Percentiles rank a stretch among this genome's conserved stretches.
Conservation (phyloP, 2,113 vertebrate genomes). For the Perccottus glenii region DNA sequence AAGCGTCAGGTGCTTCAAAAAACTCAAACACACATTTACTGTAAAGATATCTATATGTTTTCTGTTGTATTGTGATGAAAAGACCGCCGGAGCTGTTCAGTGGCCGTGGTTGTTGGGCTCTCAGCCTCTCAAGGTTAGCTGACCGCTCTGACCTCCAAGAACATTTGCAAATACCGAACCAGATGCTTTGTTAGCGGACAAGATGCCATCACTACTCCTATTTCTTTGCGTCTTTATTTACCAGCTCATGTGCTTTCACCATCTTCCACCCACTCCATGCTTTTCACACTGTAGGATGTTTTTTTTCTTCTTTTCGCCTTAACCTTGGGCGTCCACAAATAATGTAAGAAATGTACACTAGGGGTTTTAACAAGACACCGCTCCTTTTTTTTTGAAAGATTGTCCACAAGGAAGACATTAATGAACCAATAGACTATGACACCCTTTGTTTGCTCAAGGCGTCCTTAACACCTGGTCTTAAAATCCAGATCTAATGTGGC, state of each 20-base stretch:
- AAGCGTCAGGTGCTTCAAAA: slow-evolving; percentile 22
- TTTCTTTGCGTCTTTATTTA: slow-evolving; percentile 5
- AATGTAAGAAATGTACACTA: background rate
- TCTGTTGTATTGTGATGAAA: background rate
- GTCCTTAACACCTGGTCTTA: no score
- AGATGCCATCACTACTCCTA: slow-evolving; percentile 6
- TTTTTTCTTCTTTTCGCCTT: slow-evolving; percentile 5
- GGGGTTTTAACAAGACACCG: slow-evolving; percentile 4
- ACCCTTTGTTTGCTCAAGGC: no score
- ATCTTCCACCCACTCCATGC: slow-evolving; percentile 41
- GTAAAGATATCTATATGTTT: background rate
- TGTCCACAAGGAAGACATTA: no score
- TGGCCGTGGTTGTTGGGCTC: background rate
- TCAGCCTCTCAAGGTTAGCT: slow-evolving; percentile 28
- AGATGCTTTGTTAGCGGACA: slow-evolving; percentile 29
- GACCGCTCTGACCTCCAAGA: slow-evolving; percentile 33
- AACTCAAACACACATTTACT: slow-evolving; percentile 6
- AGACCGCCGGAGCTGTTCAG: no score
- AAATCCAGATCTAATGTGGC: no score
- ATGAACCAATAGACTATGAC: no score
- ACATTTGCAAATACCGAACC: slow-evolving; percentile 19
- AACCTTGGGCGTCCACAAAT: slow-evolving; percentile 21
- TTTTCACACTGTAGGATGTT: slow-evolving; percentile 31
- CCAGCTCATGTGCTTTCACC: slow-evolving; percentile 6
- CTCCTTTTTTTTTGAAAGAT: background rate